phyloP scores from a whole-genome alignment of 1,140 invertebrate genomes.

The Leptinotarsa texana region DNA sequence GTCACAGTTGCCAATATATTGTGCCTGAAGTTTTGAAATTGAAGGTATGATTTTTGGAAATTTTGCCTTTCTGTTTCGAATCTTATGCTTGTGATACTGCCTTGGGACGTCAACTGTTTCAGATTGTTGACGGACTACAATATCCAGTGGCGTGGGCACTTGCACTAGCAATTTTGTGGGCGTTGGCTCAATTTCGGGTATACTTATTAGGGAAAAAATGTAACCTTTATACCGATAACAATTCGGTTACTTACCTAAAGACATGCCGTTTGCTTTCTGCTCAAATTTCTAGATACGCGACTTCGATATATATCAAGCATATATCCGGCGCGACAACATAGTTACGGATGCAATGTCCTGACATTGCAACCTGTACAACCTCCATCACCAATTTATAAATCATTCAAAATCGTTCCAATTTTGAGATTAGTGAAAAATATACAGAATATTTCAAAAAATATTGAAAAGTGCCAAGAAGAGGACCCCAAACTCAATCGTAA shows the following conservation, averaged over 20 bases:
- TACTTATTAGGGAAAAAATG: background rate
- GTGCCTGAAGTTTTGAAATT: too few species aligned
- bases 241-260: slow-evolving; percentile 8
- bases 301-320: slow-evolving; percentile 19
- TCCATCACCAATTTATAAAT: background rate
- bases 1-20: too few species aligned
- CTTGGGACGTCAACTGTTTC: too few species aligned
- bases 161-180: background rate
- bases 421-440: background rate
- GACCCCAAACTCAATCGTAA: background rate
- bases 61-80: slow-evolving; percentile 13
- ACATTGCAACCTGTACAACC: background rate
- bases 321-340: slow-evolving; percentile 1
- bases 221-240: slow-evolving; percentile 12
- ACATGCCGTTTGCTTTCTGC: slow-evolving; percentile 7
- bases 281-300: slow-evolving; percentile 10
- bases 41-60: slow-evolving; percentile 10
- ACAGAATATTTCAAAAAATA: background rate
- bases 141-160: background rate
- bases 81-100: slow-evolving; percentile 9
- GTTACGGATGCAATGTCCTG: slow-evolving; percentile 13
- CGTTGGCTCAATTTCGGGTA: background rate
- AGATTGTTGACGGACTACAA: background rate
- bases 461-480: background rate
- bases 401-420: slow-evolving; percentile 9